These are phyloP conservation scores for Schizothorax lantsangensis DNA, from an alignment of 2,797 vertebrate species.

Conservation along the genomic window DNA sequence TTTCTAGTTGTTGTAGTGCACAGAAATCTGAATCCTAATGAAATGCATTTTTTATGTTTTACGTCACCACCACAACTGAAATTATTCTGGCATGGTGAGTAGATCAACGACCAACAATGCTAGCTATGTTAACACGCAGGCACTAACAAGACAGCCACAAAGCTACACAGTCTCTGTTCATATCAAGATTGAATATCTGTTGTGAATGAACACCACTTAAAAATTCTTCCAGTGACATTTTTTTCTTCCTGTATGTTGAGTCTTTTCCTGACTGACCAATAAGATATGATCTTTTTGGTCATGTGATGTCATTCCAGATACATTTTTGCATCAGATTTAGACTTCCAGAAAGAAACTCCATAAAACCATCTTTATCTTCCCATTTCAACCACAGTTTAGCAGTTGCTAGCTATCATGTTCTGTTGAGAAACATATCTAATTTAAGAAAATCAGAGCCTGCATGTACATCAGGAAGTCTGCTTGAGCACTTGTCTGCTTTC, in stretches of 20 bases:
- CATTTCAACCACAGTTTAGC: neutral
- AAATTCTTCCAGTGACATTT: neutral
- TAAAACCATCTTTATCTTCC: neutral
- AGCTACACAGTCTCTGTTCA: neutral
- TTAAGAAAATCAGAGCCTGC: neutral
- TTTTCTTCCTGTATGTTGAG: neutral
- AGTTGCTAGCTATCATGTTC: neutral
- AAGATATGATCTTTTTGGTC: neutral
- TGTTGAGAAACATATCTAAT: neutral
- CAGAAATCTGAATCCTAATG: neutral
- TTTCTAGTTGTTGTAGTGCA: neutral
- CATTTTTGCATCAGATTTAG: too few species aligned
- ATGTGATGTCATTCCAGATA: neutral
- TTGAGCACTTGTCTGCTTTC: neutral
- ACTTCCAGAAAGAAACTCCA: neutral
- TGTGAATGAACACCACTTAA: neutral
- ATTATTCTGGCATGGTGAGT: neutral
- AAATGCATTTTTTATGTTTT: conserved; percentile 15
- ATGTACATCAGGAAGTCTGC: conserved; percentile 9
- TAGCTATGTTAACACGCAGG: conserved; percentile 1
- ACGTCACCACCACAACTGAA: neutral
- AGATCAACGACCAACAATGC: neutral
- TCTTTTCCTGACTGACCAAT: neutral
- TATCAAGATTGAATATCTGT: neutral
- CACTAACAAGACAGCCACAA: conserved; percentile 10